phyloP scores from a whole-genome alignment of 2,113 vertebrate genomes.

The Rallus limicola region DNA sequence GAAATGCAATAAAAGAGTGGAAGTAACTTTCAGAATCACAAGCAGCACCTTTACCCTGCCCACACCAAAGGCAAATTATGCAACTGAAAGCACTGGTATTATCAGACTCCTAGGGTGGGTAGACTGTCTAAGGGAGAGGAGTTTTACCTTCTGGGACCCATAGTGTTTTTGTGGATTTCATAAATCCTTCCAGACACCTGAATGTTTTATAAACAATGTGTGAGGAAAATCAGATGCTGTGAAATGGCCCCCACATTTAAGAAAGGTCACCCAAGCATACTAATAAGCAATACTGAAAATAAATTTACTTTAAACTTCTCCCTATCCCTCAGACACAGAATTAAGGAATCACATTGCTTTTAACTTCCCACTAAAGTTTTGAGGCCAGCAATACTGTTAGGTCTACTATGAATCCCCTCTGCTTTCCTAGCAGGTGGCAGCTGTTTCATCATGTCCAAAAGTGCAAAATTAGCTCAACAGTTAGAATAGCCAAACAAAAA shows the following conservation, averaged over 20 bases:
- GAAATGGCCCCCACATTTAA: background rate
- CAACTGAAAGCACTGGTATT: background rate
- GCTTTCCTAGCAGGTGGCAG: background rate
- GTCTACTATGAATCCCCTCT: background rate
- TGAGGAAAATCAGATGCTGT: background rate
- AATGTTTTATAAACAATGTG: background rate
- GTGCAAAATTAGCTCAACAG: constrained; percentile 2
- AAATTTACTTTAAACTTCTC: background rate
- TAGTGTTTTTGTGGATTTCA: background rate
- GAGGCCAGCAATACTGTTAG: background rate
- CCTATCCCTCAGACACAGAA: background rate
- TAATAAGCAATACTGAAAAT: background rate
- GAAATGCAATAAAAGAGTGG: background rate
- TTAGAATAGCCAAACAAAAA: background rate
- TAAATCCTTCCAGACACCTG: background rate
- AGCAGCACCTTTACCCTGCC: background rate
- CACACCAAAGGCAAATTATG: background rate
- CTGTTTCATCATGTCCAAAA: constrained; percentile 7
- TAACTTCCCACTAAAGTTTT: background rate
- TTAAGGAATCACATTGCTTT: background rate
- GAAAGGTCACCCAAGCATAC: background rate
- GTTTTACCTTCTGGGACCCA: background rate
- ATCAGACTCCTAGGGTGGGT: background rate
- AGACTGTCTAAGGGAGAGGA: background rate
- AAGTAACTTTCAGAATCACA: background rate